phyloP scores from a whole-genome alignment of 2,113 vertebrate species.

The Harpagus bidentatus region DNA sequence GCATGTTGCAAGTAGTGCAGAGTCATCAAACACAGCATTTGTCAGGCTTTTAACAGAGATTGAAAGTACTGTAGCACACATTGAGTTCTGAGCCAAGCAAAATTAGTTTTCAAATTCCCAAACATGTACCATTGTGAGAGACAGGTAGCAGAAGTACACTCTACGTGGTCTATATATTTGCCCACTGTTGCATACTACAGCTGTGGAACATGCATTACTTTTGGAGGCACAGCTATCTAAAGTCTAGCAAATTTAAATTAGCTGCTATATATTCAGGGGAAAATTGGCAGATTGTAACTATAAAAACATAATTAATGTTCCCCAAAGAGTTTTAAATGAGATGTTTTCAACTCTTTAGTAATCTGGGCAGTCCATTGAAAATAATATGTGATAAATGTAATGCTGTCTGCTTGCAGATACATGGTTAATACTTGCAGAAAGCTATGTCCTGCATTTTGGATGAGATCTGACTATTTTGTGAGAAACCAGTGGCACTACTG shows the following conservation, averaged over 20 bases:
- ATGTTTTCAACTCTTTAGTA: not conserved
- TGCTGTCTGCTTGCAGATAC: not conserved
- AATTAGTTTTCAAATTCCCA: constrained; percentile 24
- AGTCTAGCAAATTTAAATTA: constrained; percentile 32
- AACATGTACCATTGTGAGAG: not conserved
- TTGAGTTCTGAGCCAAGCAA: not conserved
- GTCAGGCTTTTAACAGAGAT: not conserved
- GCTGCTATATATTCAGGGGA: not conserved
- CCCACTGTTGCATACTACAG: not conserved
- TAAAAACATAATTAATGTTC: constrained; percentile 29
- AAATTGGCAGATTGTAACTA: constrained; percentile 1
- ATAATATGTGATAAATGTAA: constrained; percentile 27
- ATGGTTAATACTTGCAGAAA: not conserved
- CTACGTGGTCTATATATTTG: not conserved
- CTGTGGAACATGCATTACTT: not conserved
- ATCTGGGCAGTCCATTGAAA: constrained; percentile 13
- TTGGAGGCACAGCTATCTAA: not conserved
- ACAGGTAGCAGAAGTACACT: not conserved
- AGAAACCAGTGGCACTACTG: not conserved
- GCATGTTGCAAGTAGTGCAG: not conserved
- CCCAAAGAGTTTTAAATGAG: constrained; percentile 8
- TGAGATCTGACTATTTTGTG: not conserved
- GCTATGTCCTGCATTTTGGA: not conserved
- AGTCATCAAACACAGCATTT: constrained; percentile 1
- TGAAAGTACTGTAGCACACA: not conserved